Evolutionary conservation across 2,888 invertebrate species (phyloP).

Genomic region (Crematogaster levior): DNA sequence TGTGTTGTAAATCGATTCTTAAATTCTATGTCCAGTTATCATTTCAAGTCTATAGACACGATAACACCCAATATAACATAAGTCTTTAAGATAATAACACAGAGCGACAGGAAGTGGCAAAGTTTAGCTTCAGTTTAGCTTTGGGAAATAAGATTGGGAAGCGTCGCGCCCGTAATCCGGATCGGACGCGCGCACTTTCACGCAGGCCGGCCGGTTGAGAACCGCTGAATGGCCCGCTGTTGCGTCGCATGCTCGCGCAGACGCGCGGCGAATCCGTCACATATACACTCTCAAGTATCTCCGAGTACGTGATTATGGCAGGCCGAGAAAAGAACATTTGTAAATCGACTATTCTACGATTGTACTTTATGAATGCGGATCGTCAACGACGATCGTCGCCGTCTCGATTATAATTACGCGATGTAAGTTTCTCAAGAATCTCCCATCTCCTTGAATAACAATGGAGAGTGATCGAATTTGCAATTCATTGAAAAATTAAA

Average conservation of each 20-base stretch:
- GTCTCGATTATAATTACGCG: background rate
- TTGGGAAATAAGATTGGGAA: background rate
- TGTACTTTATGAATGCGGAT: background rate
- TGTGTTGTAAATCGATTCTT: slow-evolving; percentile 12
- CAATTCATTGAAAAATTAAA: background rate
- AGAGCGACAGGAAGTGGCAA: background rate
- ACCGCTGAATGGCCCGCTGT: slow-evolving; percentile 74
- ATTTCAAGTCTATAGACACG: background rate
- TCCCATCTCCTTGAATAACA: background rate
- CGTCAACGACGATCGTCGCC: background rate
- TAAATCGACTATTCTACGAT: slow-evolving; percentile 15
- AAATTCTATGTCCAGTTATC: background rate
- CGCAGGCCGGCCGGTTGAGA: slow-evolving; percentile 79
- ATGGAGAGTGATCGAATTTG: background rate
- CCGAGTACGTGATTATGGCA: slow-evolving; percentile 33
- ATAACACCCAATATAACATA: background rate
- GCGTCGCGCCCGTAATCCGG: slow-evolving; percentile 43
- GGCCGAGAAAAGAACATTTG: slow-evolving; percentile 37
- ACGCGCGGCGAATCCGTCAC: slow-evolving; percentile 19
- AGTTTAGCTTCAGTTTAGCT: background rate
- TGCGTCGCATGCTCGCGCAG: slow-evolving; percentile 58
- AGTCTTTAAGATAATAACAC: background rate
- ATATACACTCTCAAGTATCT: background rate
- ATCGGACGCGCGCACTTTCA: slow-evolving; percentile 80
- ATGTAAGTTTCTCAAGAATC: background rate